Base-by-base conservation (phyloP, 2,797 vertebrate species). In the Nannoperca obscura region DNA sequence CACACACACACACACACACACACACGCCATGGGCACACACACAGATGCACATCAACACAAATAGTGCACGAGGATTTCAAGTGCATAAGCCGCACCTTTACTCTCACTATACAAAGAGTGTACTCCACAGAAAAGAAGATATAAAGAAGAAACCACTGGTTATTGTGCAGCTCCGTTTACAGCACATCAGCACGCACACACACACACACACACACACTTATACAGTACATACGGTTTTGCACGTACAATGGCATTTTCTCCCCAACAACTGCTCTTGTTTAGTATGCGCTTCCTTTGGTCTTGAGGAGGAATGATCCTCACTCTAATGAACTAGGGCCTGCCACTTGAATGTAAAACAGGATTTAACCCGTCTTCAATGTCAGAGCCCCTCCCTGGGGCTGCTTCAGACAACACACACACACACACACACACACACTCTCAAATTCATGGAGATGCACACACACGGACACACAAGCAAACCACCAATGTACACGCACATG, bases 281-380 rank as follows among this genome's bases (percentile, higher is more conserved):
- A 95, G 95, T 96, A 96, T 96, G 95, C 95, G 86, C 92, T 95
- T 94, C 94, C 94, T 94, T 93, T 93, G 94, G 94, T 95, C 94
- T 95, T 95, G 95, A 95, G 94, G 94, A 96, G 95, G 95, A 95
- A 95, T 95, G 95, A 96, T 96, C 94, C 95, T 93, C 95, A 95
- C 95, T 95, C 95, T 96, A 96, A 96, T 96, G 95, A 96, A 95
- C 93, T 94, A 86, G 89, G 95, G 91, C 93, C 94, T 95, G 94
- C 95, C 95, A 95, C 94, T 95, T 95, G 95, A 96, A 96, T 96
- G 95, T 96, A 96, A 96, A 96, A 95, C 95, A 95, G 95, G 95
- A 95, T 95, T 96, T 95, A 96, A 95, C 95, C 95, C 94, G 91
- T 95, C 95, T 95, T 96, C 95, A 96, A 96, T 96, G 95, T 96